These are phyloP conservation scores for Scortum barcoo DNA, from an alignment of 2,113 vertebrate species.

Conservation along the genomic window DNA sequence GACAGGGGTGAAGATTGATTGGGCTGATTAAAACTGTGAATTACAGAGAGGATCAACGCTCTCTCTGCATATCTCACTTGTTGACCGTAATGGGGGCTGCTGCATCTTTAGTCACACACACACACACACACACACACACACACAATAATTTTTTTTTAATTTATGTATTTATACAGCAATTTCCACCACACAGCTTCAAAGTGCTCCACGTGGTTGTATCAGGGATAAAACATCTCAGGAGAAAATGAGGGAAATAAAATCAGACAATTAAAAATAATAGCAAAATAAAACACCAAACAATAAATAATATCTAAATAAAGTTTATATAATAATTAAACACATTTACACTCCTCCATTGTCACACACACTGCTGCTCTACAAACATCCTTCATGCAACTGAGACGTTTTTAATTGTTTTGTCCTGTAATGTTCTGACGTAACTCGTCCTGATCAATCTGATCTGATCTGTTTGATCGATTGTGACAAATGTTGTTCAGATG, in stretches of 20 bases:
- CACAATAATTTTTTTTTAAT: no score
- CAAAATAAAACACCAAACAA: no score
- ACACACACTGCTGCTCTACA: no score
- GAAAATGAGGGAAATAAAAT: not conserved
- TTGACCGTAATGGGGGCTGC: constrained; percentile 51
- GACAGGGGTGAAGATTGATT: constrained; percentile 67
- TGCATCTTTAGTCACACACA: constrained; percentile 13
- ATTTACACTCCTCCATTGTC: no score
- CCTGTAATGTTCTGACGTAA: no score
- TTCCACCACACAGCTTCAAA: not conserved
- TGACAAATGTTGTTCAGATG: no score
- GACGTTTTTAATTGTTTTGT: no score
- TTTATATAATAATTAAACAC: no score
- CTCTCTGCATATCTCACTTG: constrained; percentile 29
- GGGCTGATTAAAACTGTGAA: constrained; percentile 67
- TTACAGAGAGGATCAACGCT: constrained; percentile 46
- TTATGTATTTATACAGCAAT: not conserved
- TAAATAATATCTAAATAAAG: no score
- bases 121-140: constrained; percentile 20
- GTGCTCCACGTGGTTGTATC: not conserved
- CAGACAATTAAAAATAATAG: not conserved
- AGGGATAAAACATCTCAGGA: not conserved
- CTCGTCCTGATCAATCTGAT: no score
- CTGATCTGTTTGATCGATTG: no score
- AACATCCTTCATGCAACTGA: no score